Evolutionary conservation across 1,140 invertebrate species (phyloP).

Genomic region (Macrostomum lignano): DNA sequence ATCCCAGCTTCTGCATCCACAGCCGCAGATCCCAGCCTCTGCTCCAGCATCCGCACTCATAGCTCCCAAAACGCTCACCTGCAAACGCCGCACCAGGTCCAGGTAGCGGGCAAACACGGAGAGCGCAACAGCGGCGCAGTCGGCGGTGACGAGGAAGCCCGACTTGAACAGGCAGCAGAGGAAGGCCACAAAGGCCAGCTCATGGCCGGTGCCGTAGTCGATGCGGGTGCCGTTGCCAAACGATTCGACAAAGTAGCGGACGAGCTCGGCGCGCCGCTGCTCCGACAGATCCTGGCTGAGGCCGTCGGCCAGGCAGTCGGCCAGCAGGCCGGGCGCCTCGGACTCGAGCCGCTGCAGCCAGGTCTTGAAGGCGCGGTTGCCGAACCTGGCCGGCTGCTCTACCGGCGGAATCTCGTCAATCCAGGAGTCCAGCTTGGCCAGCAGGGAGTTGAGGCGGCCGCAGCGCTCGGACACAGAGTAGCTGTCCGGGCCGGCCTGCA

Average conservation of each 20-base stretch:
- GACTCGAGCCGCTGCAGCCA: slow-evolving; percentile 52
- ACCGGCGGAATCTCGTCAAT: slow-evolving; percentile 50
- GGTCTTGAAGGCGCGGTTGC: slow-evolving; percentile 62
- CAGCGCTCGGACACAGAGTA: too few species aligned
- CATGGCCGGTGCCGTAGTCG: slow-evolving; percentile 93
- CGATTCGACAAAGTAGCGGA: slow-evolving; percentile 55
- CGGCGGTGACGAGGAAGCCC: slow-evolving; percentile 34
- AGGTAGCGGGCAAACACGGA: slow-evolving; percentile 58
- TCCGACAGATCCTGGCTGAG: slow-evolving; percentile 1
- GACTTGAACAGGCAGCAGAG: slow-evolving; percentile 75
- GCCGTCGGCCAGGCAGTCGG: slow-evolving; percentile 1
- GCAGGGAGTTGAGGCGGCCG: too few species aligned
- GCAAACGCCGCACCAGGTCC: slow-evolving; percentile 46
- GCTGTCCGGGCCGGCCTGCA: too few species aligned
- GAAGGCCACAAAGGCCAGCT: slow-evolving; percentile 83
- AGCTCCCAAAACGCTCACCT: too few species aligned
- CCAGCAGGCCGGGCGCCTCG: slow-evolving; percentile 17
- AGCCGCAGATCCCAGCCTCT: too few species aligned
- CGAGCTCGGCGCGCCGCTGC: slow-evolving; percentile 41
- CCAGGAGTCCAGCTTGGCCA: too few species aligned
- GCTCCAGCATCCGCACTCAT: too few species aligned
- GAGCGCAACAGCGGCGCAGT: slow-evolving; percentile 47
- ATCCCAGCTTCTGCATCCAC: too few species aligned
- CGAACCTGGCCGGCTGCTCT: slow-evolving; percentile 76
- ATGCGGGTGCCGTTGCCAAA: slow-evolving; percentile 88